Base-by-base conservation (phyloP, 2,113 vertebrate genomes). In the Tachysurus vachellii region DNA sequence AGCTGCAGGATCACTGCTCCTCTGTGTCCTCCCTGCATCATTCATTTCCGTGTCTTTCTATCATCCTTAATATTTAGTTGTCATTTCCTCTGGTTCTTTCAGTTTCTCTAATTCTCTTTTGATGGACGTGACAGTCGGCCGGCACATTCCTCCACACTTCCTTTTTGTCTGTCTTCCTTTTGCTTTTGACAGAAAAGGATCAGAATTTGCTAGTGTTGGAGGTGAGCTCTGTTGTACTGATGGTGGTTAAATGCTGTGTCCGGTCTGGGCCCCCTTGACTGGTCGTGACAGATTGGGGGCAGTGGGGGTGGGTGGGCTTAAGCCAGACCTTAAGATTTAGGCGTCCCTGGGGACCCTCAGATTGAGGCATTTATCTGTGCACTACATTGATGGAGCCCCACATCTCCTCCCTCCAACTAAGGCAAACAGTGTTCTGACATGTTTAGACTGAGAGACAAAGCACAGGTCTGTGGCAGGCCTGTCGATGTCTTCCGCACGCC, bases 401-500 rank as follows among this genome's bases (percentile, higher is more conserved):
- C 73, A 73, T 70, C 91, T 88, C 90, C 89, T 91, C 92, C 89
- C 84, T 89, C 86, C 90, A 57, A 85, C 92, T 92, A 94, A 95
- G 93, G 93, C 94, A 94, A 95, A 95, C 94, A 93, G 88, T 88
- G 68, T 36, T 88, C 91, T 94, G 92, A 94, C 85, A 86, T 95
- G 93, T 95, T 94, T 94, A 94, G 93, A 93, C 92, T 89, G 89
- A 93, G 92, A 93, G 93, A 95, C 94, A 94, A 92, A 92, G 94
- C 90, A 90, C 94, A 95, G 94, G 92, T 88, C 93, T 91, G 89
- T 88, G 85, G 93, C 94, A 95, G 92, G 86, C 93, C 85, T 81
- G 88, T 92, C 89, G 88, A 87, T 92, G 92, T 93, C 93, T 91
- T 88, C 88, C 80, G 70, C 84, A 89, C 83, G 89, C 88, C 93